Percentiles rank a stretch among this genome's conserved stretches.
These are phyloP conservation scores for Acrocephalus arundinaceus DNA, from an alignment of 2,113 vertebrate species.

Conservation along the genomic window DNA sequence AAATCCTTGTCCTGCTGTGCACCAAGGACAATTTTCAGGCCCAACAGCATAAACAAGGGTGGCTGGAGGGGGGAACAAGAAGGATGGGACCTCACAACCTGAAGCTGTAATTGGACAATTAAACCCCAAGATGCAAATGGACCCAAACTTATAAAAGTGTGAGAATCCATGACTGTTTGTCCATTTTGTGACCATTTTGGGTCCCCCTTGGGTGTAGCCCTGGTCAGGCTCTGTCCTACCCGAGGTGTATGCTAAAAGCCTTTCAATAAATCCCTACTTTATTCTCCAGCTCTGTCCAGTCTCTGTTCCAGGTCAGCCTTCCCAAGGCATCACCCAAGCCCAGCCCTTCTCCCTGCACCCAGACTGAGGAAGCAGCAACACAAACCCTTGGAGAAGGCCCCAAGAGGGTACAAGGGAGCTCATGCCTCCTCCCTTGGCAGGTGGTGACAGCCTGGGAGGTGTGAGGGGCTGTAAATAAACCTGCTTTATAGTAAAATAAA, in stretches of 20 bases:
- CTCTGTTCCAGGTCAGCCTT: neutral
- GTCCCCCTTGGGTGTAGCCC: neutral
- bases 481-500: neutral
- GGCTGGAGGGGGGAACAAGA: neutral
- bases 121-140: neutral
- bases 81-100: neutral
- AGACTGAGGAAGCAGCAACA: accelerated
- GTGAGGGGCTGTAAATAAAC: neutral
- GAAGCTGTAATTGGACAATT: neutral
- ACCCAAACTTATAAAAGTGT: neutral
- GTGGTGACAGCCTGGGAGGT: neutral
- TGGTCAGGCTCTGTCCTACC: neutral
- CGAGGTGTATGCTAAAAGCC: neutral
- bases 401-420: accelerated
- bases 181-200: neutral
- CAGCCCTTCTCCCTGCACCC: neutral
- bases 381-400: neutral
- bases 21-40: neutral
- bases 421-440: neutral
- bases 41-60: neutral
- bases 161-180: neutral
- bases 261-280: neutral
- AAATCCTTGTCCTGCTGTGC: neutral
- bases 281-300: neutral
- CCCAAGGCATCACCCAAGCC: neutral